Percentiles rank a stretch among this genome's conserved stretches.
Conservation (phyloP, 2,113 vertebrate species). For the Odontesthes bonariensis region DNA sequence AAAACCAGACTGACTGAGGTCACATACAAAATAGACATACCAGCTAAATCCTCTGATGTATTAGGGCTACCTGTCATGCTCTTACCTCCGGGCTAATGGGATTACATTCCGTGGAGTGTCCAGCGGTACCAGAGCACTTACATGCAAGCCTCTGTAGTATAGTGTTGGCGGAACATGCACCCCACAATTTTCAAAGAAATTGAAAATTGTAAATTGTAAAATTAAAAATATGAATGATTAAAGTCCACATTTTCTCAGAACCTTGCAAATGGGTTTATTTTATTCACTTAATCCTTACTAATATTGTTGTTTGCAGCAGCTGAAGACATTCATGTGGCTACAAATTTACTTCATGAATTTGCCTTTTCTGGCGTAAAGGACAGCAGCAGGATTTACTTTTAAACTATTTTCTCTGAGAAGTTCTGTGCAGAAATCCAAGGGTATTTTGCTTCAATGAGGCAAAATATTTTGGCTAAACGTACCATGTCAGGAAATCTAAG, state of each 20-base stretch:
- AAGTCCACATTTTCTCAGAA: background rate
- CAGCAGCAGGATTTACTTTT: conserved; percentile 28
- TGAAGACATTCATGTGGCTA: conserved; percentile 8
- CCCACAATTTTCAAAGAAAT: background rate
- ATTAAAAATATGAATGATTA: background rate
- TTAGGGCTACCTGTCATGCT: conserved; percentile 50
- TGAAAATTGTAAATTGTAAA: background rate
- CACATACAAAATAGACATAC: conserved; percentile 34
- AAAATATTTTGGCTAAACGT: conserved; percentile 27
- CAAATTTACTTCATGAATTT: conserved; percentile 15
- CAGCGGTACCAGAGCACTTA: conserved; percentile 26
- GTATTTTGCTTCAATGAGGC: conserved; percentile 40
- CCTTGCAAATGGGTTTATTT: background rate
- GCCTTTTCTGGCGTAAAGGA: background rate
- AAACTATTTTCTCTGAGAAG: conserved; percentile 26
- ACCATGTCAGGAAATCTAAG: conserved; percentile 24
- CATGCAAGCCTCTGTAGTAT: conserved; percentile 18
- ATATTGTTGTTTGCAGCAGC: conserved; percentile 16
- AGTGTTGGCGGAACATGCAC: background rate
- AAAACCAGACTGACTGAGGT: conserved; percentile 15
- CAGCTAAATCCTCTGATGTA: conserved; percentile 60
- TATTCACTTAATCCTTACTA: background rate
- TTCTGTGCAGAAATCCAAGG: conserved; percentile 23
- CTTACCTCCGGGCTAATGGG: conserved; percentile 54
- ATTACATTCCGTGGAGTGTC: conserved; percentile 59